Base-by-base conservation (phyloP, 2,113 vertebrate genomes). In the Oryzias javanicus region DNA sequence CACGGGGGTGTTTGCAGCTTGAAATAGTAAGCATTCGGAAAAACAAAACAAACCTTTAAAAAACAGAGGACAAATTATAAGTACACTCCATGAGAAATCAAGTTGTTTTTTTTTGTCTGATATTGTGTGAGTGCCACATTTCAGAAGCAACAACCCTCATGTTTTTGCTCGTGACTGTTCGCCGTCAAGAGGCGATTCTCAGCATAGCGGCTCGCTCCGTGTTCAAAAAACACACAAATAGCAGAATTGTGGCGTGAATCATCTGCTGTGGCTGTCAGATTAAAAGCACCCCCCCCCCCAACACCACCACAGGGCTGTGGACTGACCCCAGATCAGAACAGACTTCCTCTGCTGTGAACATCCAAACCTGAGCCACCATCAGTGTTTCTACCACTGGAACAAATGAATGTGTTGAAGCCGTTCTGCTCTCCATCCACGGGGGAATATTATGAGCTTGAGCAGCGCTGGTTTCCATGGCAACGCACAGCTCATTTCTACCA, bases 381-480 rank as follows among this genome's bases (percentile, higher is more conserved):
- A 76, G 64, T 17, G 61, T 60, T 67, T 70, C 52, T 54, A 73
- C 62, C 75, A 48, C 60, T 69, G 75, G 81, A 79, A 81, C 79
- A 79, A 78, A 81, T 60, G 77, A 50, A 22, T 18, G 56, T 58
- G 78, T 42, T 55, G 74, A 74, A 78, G 75, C 74, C 24, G 58
- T 15, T 81, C 73, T 60, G 68, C 68, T 79, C 74, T 74, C 83
- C 90, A 70, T 93, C 92, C 89, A 84, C 82, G 52, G 85, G 90
- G 92, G 91, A 93, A 92, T 91, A 92, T 90, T 89, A 89, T 89
- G 88, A 92, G 92, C 85, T 89, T 89, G 88, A 73, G 90, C 93
- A 92, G 92, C 71, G 69, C 85, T 64, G 82, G 86, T 96, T 93
- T 89, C 94, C 92, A 93, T 93, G 92, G 92, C 86, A 96, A 96